Evolutionary conservation across 1,140 invertebrate genomes (phyloP).

Genomic region (Hypsibius dujardini): DNA sequence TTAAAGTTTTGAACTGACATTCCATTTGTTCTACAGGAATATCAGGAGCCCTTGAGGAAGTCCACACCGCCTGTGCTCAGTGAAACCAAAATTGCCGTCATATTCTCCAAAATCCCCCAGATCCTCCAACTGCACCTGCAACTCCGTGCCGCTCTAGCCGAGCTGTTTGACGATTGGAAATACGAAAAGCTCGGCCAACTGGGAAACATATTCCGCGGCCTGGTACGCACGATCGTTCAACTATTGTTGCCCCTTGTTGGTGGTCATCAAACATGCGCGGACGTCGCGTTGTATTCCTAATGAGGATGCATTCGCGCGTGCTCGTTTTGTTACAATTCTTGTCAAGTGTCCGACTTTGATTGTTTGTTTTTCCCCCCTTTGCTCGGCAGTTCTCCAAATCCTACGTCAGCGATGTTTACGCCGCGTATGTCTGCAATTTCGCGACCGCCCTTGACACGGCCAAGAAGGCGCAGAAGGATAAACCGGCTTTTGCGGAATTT

Average conservation of each 20-base stretch:
- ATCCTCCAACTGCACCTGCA: conserved; percentile 82
- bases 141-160: conserved; percentile 74
- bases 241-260: too few relatives aligned
- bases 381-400: conserved; percentile 52
- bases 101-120: conserved; percentile 74
- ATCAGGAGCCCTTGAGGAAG: conserved; percentile 75
- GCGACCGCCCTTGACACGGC: conserved; percentile 83
- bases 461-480: conserved; percentile 76
- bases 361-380: conserved; percentile 20
- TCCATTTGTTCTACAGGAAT: conserved; percentile 48
- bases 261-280: too few relatives aligned
- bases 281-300: too few relatives aligned
- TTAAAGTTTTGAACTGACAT: conserved; percentile 4
- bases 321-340: not conserved
- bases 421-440: conserved; percentile 91
- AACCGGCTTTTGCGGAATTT: conserved; percentile 73
- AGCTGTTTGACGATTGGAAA: conserved; percentile 68
- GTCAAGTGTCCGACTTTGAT: conserved; percentile 3
- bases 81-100: conserved; percentile 55
- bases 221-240: conserved; percentile 39
- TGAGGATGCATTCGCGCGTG: too few relatives aligned
- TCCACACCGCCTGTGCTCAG: conserved; percentile 64
- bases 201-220: conserved; percentile 58
- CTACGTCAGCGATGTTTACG: conserved; percentile 80
- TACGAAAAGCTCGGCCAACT: conserved; percentile 73